phyloP scores from a whole-genome alignment of 2,888 invertebrate genomes.

The Melipona beecheii region DNA sequence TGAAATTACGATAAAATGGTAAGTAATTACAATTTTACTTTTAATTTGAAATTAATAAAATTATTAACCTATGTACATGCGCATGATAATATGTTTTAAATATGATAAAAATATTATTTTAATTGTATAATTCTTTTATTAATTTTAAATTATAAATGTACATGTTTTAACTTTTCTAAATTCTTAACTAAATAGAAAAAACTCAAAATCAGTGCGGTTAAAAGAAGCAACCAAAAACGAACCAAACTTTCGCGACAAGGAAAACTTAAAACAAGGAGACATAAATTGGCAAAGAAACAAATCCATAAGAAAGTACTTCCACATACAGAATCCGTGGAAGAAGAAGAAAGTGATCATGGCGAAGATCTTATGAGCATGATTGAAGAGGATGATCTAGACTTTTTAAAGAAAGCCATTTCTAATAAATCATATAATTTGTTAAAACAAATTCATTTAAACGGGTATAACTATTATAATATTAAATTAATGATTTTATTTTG shows the following conservation, averaged over 20 bases:
- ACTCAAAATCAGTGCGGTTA: constrained; percentile 81
- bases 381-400: constrained; percentile 85
- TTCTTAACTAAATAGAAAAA: constrained; percentile 85
- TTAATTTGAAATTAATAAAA: constrained; percentile 9
- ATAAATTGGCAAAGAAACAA: constrained; percentile 81
- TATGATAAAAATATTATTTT: background rate
- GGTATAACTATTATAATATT: constrained; percentile 60
- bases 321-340: constrained; percentile 74
- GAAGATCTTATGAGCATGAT: constrained; percentile 86
- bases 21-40: constrained; percentile 22
- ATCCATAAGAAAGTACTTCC: constrained; percentile 69
- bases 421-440: constrained; percentile 84
- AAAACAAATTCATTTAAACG: constrained; percentile 81
- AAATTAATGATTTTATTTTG: constrained; percentile 5
- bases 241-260: constrained; percentile 82
- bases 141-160: constrained; percentile 1
- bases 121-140: background rate
- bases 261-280: constrained; percentile 79
- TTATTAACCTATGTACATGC: constrained; percentile 21
- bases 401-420: constrained; percentile 84
- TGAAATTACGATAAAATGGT: constrained; percentile 36
- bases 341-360: constrained; percentile 85
- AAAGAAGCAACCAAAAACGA: constrained; percentile 82
- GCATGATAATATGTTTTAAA: background rate
- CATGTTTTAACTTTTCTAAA: background rate